Conservation (phyloP, 2,888 invertebrate genomes). For the Thereva nobilitata region DNA sequence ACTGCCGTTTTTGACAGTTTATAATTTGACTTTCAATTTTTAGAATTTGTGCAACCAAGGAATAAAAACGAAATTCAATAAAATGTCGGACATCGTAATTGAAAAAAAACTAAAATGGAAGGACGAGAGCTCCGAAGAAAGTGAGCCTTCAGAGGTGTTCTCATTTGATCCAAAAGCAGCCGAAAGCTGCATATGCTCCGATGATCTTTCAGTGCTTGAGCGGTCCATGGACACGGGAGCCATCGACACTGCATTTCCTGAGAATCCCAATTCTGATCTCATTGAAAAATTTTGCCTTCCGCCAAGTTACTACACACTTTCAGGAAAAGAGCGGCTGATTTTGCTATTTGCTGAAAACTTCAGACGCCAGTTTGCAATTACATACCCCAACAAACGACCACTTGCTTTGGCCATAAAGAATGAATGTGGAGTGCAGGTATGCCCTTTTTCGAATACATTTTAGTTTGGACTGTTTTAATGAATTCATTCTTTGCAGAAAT, state of each 20-base stretch:
- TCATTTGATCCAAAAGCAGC: neutral
- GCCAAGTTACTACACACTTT: conserved; percentile 67
- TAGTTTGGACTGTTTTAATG: neutral
- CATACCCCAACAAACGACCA: conserved; percentile 66
- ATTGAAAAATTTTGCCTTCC: conserved; percentile 63
- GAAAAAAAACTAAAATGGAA: too few relatives aligned
- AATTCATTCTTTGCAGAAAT: conserved; percentile 67
- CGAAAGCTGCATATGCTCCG: conserved; percentile 21
- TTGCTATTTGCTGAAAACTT: conserved; percentile 79
- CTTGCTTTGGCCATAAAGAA: conserved; percentile 73
- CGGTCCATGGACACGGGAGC: conserved; percentile 46
- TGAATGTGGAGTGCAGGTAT: conserved; percentile 77
- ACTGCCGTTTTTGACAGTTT: neutral
- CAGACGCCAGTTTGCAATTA: conserved; percentile 67
- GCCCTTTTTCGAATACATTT: neutral
- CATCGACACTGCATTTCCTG: conserved; percentile 55
- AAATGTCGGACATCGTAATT: too few relatives aligned
- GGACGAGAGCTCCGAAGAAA: neutral
- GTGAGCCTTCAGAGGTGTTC: neutral
- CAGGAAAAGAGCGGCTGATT: conserved; percentile 70
- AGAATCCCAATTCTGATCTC: conserved; percentile 62
- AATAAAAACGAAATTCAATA: neutral
- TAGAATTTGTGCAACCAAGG: neutral
- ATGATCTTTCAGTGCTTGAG: neutral
- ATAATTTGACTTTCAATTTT: neutral